These are phyloP conservation scores for Nannospalax galili DNA, from an alignment of 2,113 vertebrate genomes.

Conservation along the genomic window DNA sequence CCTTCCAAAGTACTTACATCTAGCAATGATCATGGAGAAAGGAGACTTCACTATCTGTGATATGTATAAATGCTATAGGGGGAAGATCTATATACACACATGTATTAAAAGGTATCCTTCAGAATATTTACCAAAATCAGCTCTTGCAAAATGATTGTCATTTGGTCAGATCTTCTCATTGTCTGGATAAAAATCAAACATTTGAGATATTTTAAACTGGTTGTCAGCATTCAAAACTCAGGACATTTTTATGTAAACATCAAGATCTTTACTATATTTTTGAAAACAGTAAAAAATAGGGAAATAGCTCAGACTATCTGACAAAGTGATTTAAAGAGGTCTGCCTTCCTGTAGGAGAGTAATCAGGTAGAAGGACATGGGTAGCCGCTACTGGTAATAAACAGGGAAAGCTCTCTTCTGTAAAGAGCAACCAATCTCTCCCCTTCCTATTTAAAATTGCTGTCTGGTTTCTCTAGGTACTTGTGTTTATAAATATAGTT, in stretches of 20 bases:
- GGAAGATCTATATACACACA: too few relatives aligned
- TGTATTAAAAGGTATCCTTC: too few relatives aligned
- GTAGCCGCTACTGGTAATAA: neutral
- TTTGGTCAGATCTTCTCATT: neutral
- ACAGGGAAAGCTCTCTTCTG: neutral
- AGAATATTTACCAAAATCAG: too few relatives aligned
- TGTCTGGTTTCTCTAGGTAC: neutral
- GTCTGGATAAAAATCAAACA: neutral
- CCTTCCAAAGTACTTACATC: neutral
- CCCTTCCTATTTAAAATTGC: neutral
- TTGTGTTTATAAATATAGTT: neutral
- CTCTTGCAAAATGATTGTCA: neutral
- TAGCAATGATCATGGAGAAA: neutral
- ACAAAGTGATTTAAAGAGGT: neutral
- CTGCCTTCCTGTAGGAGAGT: neutral
- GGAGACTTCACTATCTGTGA: neutral
- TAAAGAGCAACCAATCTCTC: neutral
- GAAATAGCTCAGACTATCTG: neutral
- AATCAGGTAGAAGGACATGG: neutral
- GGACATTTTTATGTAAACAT: neutral
- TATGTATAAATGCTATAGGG: too few relatives aligned
- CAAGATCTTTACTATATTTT: neutral
- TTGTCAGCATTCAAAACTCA: slow-evolving; percentile 13
- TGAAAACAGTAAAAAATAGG: neutral
- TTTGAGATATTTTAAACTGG: slow-evolving; percentile 3